These are phyloP conservation scores for Pseudolaguvia tuberculata DNA, from an alignment of 2,113 vertebrate genomes.

Conservation along the genomic window DNA sequence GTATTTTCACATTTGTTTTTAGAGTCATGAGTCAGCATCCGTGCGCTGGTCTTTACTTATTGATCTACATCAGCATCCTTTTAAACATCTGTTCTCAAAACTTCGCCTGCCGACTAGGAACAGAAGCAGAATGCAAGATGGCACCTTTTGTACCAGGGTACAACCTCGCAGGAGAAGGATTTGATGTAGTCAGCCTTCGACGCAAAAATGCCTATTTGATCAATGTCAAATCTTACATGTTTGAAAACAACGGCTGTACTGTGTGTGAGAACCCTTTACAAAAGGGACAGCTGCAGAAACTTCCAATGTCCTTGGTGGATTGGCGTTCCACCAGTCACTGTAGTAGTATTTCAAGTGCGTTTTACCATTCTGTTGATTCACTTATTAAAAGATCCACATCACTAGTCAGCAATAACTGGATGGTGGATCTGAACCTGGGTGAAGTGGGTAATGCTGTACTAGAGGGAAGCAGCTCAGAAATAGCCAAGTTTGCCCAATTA, in stretches of 20 bases:
- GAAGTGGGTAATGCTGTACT: constrained; percentile 55
- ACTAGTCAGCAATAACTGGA: constrained; percentile 66
- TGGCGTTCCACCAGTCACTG: constrained; percentile 68
- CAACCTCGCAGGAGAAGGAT: constrained; percentile 75
- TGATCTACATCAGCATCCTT: constrained; percentile 37
- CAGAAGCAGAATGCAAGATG: constrained; percentile 61
- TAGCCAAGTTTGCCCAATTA: constrained; percentile 66
- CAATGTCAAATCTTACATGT: constrained; percentile 62
- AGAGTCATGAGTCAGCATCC: constrained; percentile 51
- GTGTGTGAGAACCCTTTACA: constrained; percentile 69
- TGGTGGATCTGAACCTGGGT: constrained; percentile 57
- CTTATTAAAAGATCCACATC: constrained; percentile 65
- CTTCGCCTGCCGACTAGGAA: constrained; percentile 55
- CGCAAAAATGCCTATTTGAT: constrained; percentile 72
- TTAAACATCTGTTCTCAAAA: constrained; percentile 33
- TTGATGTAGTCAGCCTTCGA: constrained; percentile 69
- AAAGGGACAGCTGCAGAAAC: constrained; percentile 58
- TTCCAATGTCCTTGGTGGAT: constrained; percentile 65
- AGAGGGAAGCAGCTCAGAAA: constrained; percentile 66
- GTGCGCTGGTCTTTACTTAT: constrained; percentile 33
- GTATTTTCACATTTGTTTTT: too few relatives aligned
- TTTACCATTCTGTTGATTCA: constrained; percentile 68
- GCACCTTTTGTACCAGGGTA: constrained; percentile 68
- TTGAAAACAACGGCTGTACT: constrained; percentile 64
- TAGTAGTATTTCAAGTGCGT: constrained; percentile 64